Evolutionary conservation across 2,797 vertebrate genomes (phyloP), one percentile per base, ranked within the genome.

Genomic region (Oreochromis grahami): DNA sequence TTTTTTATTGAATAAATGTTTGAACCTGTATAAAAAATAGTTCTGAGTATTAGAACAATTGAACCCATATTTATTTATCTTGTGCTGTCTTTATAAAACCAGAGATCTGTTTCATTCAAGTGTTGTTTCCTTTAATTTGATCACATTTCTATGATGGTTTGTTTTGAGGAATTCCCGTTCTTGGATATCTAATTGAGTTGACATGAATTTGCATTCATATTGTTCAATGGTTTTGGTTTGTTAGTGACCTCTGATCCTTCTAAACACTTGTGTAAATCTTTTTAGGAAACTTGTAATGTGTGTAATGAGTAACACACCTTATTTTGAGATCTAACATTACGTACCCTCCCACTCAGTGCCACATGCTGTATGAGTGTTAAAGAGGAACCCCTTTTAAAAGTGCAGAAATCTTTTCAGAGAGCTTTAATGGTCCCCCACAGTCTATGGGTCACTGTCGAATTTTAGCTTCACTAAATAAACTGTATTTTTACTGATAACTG

Each of bases 391-490:
- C 77, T 63, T 65, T 65, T 38, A 65, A 38, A 65, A 65, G 60
- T 21, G 60, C 60, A 65, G 34, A 65, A 41, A 65, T 65, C 34
- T 65, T 65, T 65, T 65, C 60, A 41, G 34, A 65, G 60, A 41
- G 34, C 34, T 41, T 65, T 65, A 65, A 41, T 65, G 34, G 38
- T 38, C 91, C 52, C 83, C 63, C 38, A 79, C 72, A 77, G 86
- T 87, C 82, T 87, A 58, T 83, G 58, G 88, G 76, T 88, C 82
- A 77, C 63, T 87, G 88, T 92, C 34, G 11, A 84, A 78, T 84
- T 87, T 87, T 78, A 51, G 84, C 78, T 29, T 82, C 83, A 85
- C 21, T 84, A 86, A 95, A 95, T 94, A 93, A 94, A 95, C 48
- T 43, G 86, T 83, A 92, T 92, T 95, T 93, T 92, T 90, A 89